Conservation (phyloP, 2,888 invertebrate species). For the Tillus elongatus region DNA sequence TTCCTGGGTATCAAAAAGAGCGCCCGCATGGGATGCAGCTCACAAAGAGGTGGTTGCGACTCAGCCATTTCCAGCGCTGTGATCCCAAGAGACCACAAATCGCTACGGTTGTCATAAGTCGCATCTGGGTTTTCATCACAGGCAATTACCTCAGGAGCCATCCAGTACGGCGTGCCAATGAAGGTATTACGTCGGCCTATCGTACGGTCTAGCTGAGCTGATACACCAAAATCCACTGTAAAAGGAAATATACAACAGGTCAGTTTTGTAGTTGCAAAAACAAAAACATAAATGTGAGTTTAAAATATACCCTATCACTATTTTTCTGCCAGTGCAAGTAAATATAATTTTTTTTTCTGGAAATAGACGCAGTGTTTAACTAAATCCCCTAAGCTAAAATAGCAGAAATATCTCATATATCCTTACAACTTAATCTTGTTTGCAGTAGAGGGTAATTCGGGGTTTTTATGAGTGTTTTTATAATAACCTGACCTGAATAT, state of each 20-base stretch:
- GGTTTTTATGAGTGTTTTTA: too few relatives aligned
- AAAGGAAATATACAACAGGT: conserved; percentile 15
- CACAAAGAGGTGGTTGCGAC: conserved; percentile 97
- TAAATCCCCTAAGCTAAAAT: too few relatives aligned
- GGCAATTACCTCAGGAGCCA: conserved; percentile 99
- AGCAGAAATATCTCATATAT: too few relatives aligned
- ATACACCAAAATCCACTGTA: conserved; percentile 97
- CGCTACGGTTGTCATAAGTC: conserved; percentile 96
- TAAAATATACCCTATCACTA: too few relatives aligned
- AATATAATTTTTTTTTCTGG: too few relatives aligned
- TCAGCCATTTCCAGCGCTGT: conserved; percentile 99
- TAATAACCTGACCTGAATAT: too few relatives aligned
- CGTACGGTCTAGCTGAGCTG: conserved; percentile 97
- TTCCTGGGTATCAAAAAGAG: conserved; percentile 97
- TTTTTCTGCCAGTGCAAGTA: too few relatives aligned
- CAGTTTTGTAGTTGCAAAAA: neutral
- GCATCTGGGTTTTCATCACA: conserved; percentile 99
- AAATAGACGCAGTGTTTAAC: too few relatives aligned
- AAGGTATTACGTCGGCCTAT: conserved; percentile 98
- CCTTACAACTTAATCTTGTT: too few relatives aligned
- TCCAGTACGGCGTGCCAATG: conserved; percentile 97
- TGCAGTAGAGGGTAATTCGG: too few relatives aligned
- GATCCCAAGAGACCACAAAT: conserved; percentile 88
- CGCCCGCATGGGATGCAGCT: conserved; percentile 99
- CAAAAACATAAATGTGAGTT: too few relatives aligned